Base-by-base conservation (phyloP, 2,888 invertebrate genomes). In the Monochamus alternatus region DNA sequence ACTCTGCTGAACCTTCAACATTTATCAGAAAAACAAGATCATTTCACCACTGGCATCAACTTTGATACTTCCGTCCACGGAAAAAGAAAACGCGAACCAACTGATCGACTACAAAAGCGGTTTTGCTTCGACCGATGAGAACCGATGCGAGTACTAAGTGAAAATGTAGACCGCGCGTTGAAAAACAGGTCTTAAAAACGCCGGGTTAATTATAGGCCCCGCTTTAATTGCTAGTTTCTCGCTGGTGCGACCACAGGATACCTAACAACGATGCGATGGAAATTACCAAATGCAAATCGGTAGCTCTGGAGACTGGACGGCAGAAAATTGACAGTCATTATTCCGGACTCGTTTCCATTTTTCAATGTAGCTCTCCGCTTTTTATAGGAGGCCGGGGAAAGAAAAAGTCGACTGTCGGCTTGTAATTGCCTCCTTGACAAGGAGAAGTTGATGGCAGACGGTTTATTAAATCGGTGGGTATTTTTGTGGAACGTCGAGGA, bases 391-490 rank as follows among this genome's bases (percentile, higher is more conserved):
- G 8, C 22, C 43, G 62, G 31, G 38, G 43, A 47, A n/a, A 64
- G 47, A 47, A 64, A 64, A 64, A 64, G 30, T 64, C 47, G 64
- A 10, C 30, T 47, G 22, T 47, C 64, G 47, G 22, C 64, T 47
- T 51, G 47, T 64, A 64, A 64, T 47, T 64, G 64, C 47, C 64
- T 64, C 47, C 64, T 44, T 64, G 64, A 64, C 64, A 64, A 47
- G 31, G 60, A 32, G 47, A 47, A 31, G 64, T 31, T 47, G 47
- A 64, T 64, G 22, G 64, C 47, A 14, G 64, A 64, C 47, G 9
- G 47, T 64, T 64, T 64, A 47, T 64, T 64, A 64, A 64, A 64
- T 64, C 55, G 55, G 5, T 7, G 14, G 3, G 55, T 14, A 55
- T 55, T 55, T 55, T 55, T 22, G 55, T n/a, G 55, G 55, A 5